Evolutionary conservation across 2,797 vertebrate genomes (phyloP), one percentile per base, ranked within the genome.

Genomic region (Anabas testudineus): DNA sequence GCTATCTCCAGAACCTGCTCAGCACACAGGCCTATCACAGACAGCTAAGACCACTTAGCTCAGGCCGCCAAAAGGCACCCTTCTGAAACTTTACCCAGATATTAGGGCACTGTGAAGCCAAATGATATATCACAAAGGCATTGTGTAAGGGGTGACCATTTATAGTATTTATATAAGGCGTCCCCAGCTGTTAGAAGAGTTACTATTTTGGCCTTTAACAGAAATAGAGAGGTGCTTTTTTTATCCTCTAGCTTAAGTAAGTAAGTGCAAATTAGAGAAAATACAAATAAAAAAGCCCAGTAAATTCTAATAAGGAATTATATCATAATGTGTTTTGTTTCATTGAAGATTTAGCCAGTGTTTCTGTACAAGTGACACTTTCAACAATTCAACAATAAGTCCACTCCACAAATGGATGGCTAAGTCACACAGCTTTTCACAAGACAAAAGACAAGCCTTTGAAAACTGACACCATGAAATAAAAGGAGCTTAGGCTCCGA

Each of bases 1-100:
- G 88, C 91, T 94, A 94, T 95, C 94, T 92, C 89, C 84, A 89
- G 88, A 94, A 94, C 93, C 93, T 94, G 92, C 88, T 92, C 91
- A 83, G 90, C 92, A 91, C 88, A 87, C 81, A 64, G 93, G 84
- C 88, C 92, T 91, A 91, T 94, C 91, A 90, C 88, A 88, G 90
- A 85, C 84, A 62, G 86, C 90, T 92, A 92, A 93, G 88, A 92
- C 90, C 92, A 92, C 92, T 94, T 90, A 92, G 92, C 89, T 85
- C 84, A 63, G 87, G 80, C 90, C 77, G 80, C 86, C 77, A 82
- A 92, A 92, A 92, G 87, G 92, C 88, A 90, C 90, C 90, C 89
- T 86, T 91, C 89, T 87, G 86, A 93, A 94, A 95, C 92, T 94
- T 94, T 92, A 88, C 85, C 81, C 89, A 92, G 89, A 92, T 94